phyloP scores from a whole-genome alignment of 37 sponge, comb jelly and placozoan genomes.

The Ianthella basta region DNA sequence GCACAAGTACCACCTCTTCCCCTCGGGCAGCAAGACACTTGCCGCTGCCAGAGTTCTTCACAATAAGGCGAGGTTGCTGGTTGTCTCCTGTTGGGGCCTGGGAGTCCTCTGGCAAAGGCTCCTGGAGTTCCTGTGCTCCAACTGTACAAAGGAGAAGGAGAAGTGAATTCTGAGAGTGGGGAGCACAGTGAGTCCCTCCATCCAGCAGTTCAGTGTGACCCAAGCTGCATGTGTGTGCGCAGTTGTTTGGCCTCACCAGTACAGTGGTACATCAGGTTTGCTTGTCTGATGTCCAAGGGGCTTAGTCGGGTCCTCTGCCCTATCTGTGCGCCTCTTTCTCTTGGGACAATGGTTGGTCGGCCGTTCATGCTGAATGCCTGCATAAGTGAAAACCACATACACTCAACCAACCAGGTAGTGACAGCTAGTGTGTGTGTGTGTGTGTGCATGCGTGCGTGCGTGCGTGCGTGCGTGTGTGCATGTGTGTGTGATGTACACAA shows the following conservation, averaged over 20 bases:
- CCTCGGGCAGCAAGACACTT: not conserved
- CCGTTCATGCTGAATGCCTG: conserved; percentile 49
- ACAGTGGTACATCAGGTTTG: conserved; percentile 67
- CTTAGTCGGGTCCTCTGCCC: conserved; percentile 64
- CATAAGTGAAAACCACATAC: not conserved
- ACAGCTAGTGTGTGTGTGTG: too few relatives aligned
- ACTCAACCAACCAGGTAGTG: too few relatives aligned
- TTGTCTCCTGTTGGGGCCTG: not conserved
- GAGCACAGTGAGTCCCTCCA: too few relatives aligned
- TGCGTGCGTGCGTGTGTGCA: too few relatives aligned
- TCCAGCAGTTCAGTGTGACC: too few relatives aligned
- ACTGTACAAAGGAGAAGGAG: not conserved
- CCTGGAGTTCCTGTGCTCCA: too few relatives aligned
- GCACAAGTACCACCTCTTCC: conserved; percentile 1
- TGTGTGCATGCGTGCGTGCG: too few relatives aligned
- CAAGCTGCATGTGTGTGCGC: not conserved
- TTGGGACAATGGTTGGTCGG: conserved; percentile 38
- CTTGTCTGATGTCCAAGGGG: conserved; percentile 61
- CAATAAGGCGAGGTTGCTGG: conserved; percentile 2
- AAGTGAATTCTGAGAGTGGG: not conserved
- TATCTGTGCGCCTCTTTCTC: conserved; percentile 7
- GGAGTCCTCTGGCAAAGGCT: not conserved
- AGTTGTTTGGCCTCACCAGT: conserved; percentile 33
- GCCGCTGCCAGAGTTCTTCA: not conserved
- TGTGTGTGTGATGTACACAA: conserved; percentile 1